Evolutionary conservation across 1,140 invertebrate genomes (phyloP).

Genomic region (Drosophila neocordata): DNA sequence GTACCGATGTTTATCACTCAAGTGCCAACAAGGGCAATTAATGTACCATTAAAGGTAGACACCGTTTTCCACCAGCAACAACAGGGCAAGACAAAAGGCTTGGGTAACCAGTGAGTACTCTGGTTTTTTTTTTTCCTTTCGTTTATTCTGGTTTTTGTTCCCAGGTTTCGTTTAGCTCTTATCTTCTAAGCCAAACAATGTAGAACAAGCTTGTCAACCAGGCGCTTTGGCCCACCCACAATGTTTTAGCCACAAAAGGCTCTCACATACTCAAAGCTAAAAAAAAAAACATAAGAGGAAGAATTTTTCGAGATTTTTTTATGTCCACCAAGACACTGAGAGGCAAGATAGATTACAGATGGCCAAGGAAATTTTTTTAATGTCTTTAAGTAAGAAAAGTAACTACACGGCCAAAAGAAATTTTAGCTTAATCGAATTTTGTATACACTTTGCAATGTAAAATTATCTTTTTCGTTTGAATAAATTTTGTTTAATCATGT

Average conservation of each 20-base stretch:
- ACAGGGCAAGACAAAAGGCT: slow-evolving; percentile 12
- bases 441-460: neutral
- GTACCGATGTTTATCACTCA: slow-evolving; percentile 74
- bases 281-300: slow-evolving; percentile 3
- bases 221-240: slow-evolving; percentile 47
- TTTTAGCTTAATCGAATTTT: neutral
- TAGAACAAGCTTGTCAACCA: slow-evolving; percentile 51
- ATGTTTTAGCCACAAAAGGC: slow-evolving; percentile 2
- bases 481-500: too few species aligned
- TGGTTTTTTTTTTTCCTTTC: slow-evolving; percentile 18
- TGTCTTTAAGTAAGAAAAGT: slow-evolving; percentile 51
- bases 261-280: slow-evolving; percentile 21
- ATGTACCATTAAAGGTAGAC: slow-evolving; percentile 75
- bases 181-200: slow-evolving; percentile 55
- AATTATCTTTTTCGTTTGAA: too few species aligned
- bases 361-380: slow-evolving; percentile 63
- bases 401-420: neutral
- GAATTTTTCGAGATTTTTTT: slow-evolving; percentile 26
- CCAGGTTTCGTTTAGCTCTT: slow-evolving; percentile 4
- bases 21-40: slow-evolving; percentile 78
- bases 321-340: slow-evolving; percentile 34
- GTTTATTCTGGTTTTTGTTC: slow-evolving; percentile 13
- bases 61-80: slow-evolving; percentile 46
- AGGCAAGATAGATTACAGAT: slow-evolving; percentile 26
- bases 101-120: slow-evolving; percentile 23